phyloP scores from a whole-genome alignment of 2,888 invertebrate genomes.

The Hofmannophila pseudospretella region DNA sequence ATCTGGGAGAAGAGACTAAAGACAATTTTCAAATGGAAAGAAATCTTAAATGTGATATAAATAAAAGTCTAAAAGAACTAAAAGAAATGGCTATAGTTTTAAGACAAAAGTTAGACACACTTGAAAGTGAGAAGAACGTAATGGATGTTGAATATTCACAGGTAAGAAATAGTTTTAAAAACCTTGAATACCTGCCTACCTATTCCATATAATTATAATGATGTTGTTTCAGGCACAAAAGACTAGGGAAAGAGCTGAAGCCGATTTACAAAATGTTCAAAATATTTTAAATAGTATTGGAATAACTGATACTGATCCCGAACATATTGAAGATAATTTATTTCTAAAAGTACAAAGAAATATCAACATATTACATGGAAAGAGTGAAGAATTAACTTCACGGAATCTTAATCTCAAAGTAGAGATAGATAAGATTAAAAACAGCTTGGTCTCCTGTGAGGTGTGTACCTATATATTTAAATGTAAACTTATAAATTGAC shows the following conservation, averaged over 20 bases:
- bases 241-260: constrained; percentile 59
- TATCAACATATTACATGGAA: constrained; percentile 44
- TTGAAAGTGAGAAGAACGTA: constrained; percentile 60
- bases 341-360: constrained; percentile 55
- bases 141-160: constrained; percentile 64
- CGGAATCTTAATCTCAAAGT: constrained; percentile 54
- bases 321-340: constrained; percentile 33
- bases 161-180: constrained; percentile 33
- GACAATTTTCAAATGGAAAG: constrained; percentile 4
- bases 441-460: constrained; percentile 34
- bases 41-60: constrained; percentile 26
- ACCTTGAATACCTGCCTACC: no score
- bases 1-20: constrained; percentile 9
- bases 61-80: constrained; percentile 55
- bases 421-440: constrained; percentile 56
- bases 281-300: constrained; percentile 55
- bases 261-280: constrained; percentile 64
- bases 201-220: no score
- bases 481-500: no score
- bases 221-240: constrained; percentile 51
- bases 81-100: constrained; percentile 59
- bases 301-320: constrained; percentile 41
- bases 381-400: constrained; percentile 62
- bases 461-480: constrained; percentile 26
- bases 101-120: constrained; percentile 55